These are phyloP conservation scores for Peromyscus attwateri DNA, from an alignment of 2,797 vertebrate genomes.

Conservation along the genomic window DNA sequence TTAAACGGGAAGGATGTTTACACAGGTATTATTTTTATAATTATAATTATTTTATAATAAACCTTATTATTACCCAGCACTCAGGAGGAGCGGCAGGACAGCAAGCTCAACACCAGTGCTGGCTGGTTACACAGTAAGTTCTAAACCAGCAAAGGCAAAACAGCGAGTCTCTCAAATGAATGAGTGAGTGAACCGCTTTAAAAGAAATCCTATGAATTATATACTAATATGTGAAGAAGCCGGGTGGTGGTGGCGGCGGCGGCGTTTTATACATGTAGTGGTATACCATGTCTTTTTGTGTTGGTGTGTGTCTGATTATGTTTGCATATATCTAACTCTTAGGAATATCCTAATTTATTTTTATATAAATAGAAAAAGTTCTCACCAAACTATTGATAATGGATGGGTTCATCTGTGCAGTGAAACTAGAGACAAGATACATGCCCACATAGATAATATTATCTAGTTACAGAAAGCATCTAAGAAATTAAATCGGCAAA, in stretches of 20 bases:
- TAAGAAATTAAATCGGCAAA: constrained; percentile 26
- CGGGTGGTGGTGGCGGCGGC: too few species aligned
- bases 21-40: too few species aligned
- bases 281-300: neutral
- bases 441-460: neutral
- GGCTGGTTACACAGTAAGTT: neutral
- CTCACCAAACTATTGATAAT: constrained; percentile 17
- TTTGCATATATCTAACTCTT: neutral
- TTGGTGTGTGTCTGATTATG: neutral
- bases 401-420: neutral
- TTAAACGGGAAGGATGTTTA: constrained; percentile 22
- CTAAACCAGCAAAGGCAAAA: neutral
- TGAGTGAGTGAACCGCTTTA: neutral
- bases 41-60: too few species aligned
- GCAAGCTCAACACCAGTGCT: neutral
- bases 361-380: constrained; percentile 25
- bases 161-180: neutral
- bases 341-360: neutral
- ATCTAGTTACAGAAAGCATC: neutral
- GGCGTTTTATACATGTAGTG: neutral
- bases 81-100: neutral
- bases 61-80: neutral
- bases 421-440: neutral
- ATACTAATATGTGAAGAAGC: neutral
- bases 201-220: neutral